Conservation (phyloP, 1,140 invertebrate genomes). For the Laodelphax striatellus region DNA sequence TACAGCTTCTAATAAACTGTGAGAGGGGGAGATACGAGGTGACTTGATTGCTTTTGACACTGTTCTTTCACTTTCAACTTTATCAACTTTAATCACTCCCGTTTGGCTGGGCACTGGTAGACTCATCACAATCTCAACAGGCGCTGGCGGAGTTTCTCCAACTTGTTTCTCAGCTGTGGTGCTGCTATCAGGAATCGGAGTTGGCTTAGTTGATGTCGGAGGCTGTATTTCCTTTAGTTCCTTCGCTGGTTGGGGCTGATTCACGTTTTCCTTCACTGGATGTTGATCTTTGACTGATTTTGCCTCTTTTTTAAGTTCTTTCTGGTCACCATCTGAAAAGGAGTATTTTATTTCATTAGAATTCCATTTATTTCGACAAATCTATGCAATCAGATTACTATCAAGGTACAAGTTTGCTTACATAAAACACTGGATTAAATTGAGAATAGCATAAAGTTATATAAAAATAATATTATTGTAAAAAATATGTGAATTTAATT, state of each 20-base stretch:
- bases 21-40: conserved; percentile 25
- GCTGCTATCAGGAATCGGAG: neutral
- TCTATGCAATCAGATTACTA: neutral
- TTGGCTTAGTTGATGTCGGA: neutral
- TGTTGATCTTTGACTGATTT: neutral
- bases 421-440: too few relatives aligned
- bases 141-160: too few relatives aligned
- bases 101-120: neutral
- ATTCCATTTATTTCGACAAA: neutral
- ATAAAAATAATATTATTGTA: too few relatives aligned
- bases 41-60: conserved; percentile 3
- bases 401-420: too few relatives aligned
- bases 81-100: conserved; percentile 14
- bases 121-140: neutral
- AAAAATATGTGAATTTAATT: too few relatives aligned
- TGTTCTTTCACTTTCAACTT: conserved; percentile 9
- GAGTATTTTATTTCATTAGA: neutral
- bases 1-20: conserved; percentile 46
- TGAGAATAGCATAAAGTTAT: too few relatives aligned
- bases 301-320: neutral
- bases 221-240: neutral
- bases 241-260: neutral
- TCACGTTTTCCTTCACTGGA: neutral
- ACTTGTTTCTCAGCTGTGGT: neutral
- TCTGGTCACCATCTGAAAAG: neutral